These are phyloP conservation scores for Tachina grossa DNA, from an alignment of 2,888 invertebrate genomes.

Conservation along the genomic window DNA sequence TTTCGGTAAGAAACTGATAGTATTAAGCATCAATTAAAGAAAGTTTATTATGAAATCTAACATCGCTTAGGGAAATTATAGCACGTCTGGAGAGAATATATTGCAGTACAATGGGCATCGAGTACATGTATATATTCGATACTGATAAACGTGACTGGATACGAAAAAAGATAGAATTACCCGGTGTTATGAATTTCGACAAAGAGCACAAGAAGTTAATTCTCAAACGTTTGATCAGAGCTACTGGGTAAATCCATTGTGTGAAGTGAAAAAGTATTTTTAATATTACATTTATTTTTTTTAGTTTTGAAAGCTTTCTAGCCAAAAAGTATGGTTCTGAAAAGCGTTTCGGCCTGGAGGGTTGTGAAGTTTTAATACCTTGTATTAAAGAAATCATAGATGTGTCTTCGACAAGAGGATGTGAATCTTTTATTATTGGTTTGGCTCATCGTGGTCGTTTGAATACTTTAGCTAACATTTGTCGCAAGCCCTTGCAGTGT, in stretches of 20 bases:
- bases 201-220: conserved; percentile 96
- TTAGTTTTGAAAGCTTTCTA: conserved; percentile 97
- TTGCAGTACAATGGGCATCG: conserved; percentile 98
- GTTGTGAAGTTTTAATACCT: conserved; percentile 99
- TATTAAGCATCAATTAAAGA: too few relatives aligned
- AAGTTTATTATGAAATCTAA: background rate
- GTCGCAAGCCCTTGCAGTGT: conserved; percentile 94
- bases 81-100: conserved; percentile 95
- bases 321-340: conserved; percentile 99
- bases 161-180: conserved; percentile 96
- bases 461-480: conserved; percentile 94
- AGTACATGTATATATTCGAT: conserved; percentile 99
- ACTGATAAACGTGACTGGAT: conserved; percentile 99
- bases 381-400: conserved; percentile 99
- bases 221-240: conserved; percentile 96
- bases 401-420: conserved; percentile 96
- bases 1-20: conserved; percentile 84
- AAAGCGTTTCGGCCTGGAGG: conserved; percentile 99
- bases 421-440: conserved; percentile 98
- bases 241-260: conserved; percentile 88
- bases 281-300: background rate
- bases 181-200: conserved; percentile 92
- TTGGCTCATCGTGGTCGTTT: conserved; percentile 93
- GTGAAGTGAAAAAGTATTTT: background rate
- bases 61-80: conserved; percentile 90